phyloP scores from a whole-genome alignment of 37 sponge, comb jelly and placozoan genomes.

The Hormiphora californensis region DNA sequence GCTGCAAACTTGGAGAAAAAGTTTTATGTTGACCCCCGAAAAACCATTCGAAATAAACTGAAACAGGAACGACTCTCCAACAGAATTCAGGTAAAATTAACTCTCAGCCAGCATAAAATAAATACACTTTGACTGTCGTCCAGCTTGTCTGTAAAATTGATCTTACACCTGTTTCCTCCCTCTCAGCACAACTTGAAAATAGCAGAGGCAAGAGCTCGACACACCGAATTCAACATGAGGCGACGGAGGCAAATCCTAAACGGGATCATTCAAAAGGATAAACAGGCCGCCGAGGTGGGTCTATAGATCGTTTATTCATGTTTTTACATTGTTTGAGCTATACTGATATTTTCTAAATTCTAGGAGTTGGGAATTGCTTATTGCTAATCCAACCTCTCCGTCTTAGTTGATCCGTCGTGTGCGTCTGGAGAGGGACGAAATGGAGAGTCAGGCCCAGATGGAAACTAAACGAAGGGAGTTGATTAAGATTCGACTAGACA shows the following conservation, averaged over 20 bases:
- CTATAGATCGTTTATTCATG: neutral
- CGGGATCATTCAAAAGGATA: neutral
- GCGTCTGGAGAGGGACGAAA: neutral
- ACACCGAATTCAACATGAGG: conserved; percentile 33
- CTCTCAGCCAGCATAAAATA: neutral
- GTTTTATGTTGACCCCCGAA: conserved; percentile 50
- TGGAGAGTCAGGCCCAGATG: conserved; percentile 4
- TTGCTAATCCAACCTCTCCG: neutral
- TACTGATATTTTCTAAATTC: neutral
- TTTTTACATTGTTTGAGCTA: neutral
- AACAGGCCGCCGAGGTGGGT: neutral
- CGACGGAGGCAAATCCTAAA: conserved; percentile 34
- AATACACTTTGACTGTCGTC: neutral
- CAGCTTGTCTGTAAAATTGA: neutral
- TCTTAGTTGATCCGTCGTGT: neutral
- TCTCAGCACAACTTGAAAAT: conserved; percentile 33
- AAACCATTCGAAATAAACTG: neutral
- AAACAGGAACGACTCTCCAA: neutral
- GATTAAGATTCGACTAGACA: conserved; percentile 28
- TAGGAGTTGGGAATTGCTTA: neutral
- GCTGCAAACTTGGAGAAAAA: neutral
- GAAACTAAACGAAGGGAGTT: conserved; percentile 10
- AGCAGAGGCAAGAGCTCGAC: conserved; percentile 39
- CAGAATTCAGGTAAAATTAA: conserved; percentile 7
- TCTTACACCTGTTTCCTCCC: neutral